These are phyloP conservation scores for Sylvia borin DNA, from an alignment of 2,797 vertebrate genomes.

Conservation along the genomic window DNA sequence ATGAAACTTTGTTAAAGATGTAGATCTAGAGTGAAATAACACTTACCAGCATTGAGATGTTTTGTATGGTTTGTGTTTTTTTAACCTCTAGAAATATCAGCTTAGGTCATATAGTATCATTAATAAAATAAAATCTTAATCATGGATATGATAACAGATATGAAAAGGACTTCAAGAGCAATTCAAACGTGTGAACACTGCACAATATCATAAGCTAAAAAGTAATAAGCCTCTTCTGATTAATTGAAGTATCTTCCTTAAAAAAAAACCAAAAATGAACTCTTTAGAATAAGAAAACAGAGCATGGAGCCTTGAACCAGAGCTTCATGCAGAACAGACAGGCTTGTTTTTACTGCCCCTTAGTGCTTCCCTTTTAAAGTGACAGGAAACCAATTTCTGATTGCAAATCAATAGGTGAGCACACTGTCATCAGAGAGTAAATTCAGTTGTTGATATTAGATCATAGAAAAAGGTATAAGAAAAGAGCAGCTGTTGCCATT, in stretches of 20 bases:
- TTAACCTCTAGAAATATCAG: conserved; percentile 8
- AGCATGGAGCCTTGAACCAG: conserved; percentile 31
- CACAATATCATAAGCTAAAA: background rate
- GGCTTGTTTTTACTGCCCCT: conserved; percentile 77
- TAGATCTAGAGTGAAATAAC: background rate
- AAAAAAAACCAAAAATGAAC: background rate
- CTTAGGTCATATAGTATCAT: background rate
- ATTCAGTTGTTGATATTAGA: conserved; percentile 2
- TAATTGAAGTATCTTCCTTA: background rate
- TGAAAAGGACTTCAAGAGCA: background rate
- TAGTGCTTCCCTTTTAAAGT: conserved; percentile 77
- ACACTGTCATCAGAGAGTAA: conserved; percentile 21
- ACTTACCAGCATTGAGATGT: background rate
- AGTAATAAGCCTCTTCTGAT: background rate
- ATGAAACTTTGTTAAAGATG: conserved; percentile 18
- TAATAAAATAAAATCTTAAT: background rate
- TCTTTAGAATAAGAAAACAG: background rate
- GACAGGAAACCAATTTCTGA: conserved; percentile 78
- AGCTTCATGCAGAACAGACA: conserved; percentile 56
- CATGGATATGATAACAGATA: background rate
- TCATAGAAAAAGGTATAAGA: background rate
- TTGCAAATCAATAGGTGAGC: conserved; percentile 72
- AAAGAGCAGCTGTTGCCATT: background rate
- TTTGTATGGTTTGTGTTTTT: conserved; percentile 5
- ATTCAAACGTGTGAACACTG: background rate